These are phyloP conservation scores for Indri indri DNA, from an alignment of 2,113 vertebrate species.

Conservation along the genomic window DNA sequence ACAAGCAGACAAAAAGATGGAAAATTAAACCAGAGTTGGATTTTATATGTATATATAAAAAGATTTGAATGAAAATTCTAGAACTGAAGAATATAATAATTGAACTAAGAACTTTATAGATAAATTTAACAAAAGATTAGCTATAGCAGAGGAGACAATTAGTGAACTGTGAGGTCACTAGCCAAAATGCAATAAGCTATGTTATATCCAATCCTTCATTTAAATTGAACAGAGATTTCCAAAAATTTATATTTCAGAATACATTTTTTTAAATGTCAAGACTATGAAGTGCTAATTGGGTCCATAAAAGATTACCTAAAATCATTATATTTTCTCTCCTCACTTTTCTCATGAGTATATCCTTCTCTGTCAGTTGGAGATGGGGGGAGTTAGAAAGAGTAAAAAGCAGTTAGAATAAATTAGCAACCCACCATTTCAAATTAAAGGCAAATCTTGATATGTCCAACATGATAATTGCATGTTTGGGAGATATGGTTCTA, in stretches of 20 bases:
- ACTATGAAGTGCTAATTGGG: not conserved
- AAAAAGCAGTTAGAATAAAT: not conserved
- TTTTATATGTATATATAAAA: not conserved
- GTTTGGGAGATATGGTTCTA: not conserved
- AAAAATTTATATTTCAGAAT: not conserved
- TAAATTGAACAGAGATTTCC: not conserved
- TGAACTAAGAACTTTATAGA: not conserved
- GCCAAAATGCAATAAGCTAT: not conserved
- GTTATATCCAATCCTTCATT: not conserved
- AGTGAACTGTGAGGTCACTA: not conserved
- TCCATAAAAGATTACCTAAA: not conserved
- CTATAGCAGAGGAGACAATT: not conserved
- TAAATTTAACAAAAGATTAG: not conserved
- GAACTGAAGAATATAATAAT: not conserved
- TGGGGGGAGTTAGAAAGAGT: not conserved
- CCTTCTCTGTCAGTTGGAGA: not conserved
- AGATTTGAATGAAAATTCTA: not conserved
- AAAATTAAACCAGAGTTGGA: not conserved
- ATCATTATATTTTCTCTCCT: not conserved
- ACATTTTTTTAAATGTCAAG: not conserved
- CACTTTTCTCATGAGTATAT: not conserved
- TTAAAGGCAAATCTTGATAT: not conserved
- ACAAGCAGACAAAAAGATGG: not conserved
- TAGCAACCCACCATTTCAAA: not conserved
- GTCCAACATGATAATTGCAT: not conserved